Percentiles rank a stretch among this genome's conserved stretches.
phyloP scores from a whole-genome alignment of 2,113 vertebrate species.

The Tricholaema leucomelas region DNA sequence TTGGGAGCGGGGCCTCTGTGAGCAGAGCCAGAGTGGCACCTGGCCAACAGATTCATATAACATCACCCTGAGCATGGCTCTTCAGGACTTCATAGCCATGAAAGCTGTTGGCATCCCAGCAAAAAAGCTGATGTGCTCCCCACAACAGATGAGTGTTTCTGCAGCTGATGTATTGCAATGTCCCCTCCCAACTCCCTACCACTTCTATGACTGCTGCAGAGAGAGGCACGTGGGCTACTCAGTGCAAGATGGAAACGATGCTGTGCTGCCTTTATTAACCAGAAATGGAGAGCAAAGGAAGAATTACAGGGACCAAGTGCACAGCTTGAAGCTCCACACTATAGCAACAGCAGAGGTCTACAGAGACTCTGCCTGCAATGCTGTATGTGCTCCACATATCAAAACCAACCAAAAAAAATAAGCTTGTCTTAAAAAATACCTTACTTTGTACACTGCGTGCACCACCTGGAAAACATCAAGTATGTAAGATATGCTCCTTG shows the following conservation, averaged over 20 bases:
- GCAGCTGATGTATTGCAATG: background rate
- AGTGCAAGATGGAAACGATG: fast-evolving
- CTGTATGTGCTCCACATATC: background rate
- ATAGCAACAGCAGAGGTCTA: background rate
- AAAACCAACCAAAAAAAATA: background rate
- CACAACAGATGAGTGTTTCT: background rate
- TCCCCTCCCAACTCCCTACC: background rate
- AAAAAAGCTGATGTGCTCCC: background rate
- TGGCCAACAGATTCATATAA: background rate
- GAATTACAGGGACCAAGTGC: background rate
- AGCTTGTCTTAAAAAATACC: background rate
- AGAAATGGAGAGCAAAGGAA: background rate
- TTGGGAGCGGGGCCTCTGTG: background rate
- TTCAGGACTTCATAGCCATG: background rate
- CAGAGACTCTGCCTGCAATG: background rate
- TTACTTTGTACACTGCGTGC: background rate
- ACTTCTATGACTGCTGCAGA: background rate
- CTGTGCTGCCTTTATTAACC: background rate
- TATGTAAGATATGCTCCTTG: background rate
- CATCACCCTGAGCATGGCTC: fast-evolving
- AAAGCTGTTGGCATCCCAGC: background rate
- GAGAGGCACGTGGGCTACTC: background rate
- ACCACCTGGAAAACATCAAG: background rate
- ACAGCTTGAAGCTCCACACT: background rate
- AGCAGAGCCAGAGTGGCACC: background rate